A percentile compares a stretch with the other conserved stretches of the same genome.
These are phyloP conservation scores for Odiellus spinosus DNA, from an alignment of 2,888 invertebrate species.

Conservation along the genomic window DNA sequence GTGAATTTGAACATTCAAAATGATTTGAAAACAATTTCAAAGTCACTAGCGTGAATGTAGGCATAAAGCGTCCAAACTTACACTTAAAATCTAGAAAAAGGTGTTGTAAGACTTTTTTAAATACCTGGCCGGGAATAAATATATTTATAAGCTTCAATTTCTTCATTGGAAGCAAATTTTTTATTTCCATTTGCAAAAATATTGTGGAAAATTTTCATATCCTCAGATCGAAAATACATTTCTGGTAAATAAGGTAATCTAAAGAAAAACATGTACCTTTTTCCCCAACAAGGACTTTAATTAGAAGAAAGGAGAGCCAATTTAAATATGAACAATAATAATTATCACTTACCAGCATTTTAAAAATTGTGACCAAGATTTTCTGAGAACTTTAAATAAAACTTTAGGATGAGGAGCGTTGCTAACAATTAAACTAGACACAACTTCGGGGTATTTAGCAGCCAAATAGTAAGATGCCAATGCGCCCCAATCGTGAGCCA, in stretches of 20 bases:
- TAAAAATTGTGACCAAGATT: conserved; percentile 25
- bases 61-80: no score
- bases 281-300: no score
- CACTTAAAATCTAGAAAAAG: no score
- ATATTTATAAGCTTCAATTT: conserved; percentile 61
- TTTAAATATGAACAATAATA: no score
- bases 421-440: conserved; percentile 49
- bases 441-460: conserved; percentile 42
- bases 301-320: no score
- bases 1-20: no score
- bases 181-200: neutral
- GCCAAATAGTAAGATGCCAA: conserved; percentile 49
- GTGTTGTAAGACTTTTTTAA: no score
- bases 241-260: conserved; percentile 49
- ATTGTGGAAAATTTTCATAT: neutral
- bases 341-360: conserved; percentile 11
- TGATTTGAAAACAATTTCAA: no score
- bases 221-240: conserved; percentile 37
- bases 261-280: conserved; percentile 43
- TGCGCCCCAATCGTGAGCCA: conserved; percentile 54
- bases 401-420: conserved; percentile 53
- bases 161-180: conserved; percentile 35
- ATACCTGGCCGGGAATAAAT: conserved; percentile 47
- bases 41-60: no score
- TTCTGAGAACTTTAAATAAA: conserved; percentile 40